These are phyloP conservation scores for Caenorhabditis plicata DNA, from an alignment of 2,888 invertebrate genomes.

Conservation along the genomic window DNA sequence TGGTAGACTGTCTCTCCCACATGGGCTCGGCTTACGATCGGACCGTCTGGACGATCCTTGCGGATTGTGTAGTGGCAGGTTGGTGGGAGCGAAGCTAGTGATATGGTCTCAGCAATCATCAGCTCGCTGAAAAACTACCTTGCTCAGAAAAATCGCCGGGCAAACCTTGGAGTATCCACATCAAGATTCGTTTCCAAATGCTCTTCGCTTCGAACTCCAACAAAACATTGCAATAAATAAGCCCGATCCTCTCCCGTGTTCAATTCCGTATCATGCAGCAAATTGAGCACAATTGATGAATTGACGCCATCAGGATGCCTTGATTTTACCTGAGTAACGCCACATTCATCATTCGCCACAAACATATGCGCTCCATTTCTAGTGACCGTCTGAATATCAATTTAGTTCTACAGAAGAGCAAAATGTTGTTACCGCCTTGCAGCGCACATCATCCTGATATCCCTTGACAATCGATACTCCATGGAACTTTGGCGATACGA, in stretches of 20 bases:
- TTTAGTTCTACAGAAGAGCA: neutral
- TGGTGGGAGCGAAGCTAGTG: slow-evolving; percentile 55
- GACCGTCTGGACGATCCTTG: slow-evolving; percentile 54
- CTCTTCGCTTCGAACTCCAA: slow-evolving; percentile 24
- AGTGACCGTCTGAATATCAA: slow-evolving; percentile 11
- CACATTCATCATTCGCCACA: slow-evolving; percentile 35
- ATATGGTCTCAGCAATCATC: slow-evolving; percentile 54
- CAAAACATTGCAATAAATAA: slow-evolving; percentile 45
- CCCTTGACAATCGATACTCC: slow-evolving; percentile 45
- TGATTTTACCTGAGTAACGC: slow-evolving; percentile 34
- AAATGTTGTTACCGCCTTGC: slow-evolving; percentile 24
- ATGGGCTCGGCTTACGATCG: slow-evolving; percentile 47
- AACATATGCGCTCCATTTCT: slow-evolving; percentile 16
- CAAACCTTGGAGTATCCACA: too few relatives aligned
- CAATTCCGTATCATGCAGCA: slow-evolving; percentile 34
- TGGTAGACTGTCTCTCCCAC: slow-evolving; percentile 62
- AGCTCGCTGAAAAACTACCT: slow-evolving; percentile 32
- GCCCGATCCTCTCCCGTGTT: slow-evolving; percentile 42
- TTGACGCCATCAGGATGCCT: slow-evolving; percentile 30
- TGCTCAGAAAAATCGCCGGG: too few relatives aligned
- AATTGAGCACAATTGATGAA: slow-evolving; percentile 29
- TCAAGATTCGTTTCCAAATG: slow-evolving; percentile 53
- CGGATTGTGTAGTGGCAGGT: slow-evolving; percentile 58
- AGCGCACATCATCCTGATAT: slow-evolving; percentile 37
- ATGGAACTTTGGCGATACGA: slow-evolving; percentile 33